Conservation (phyloP, 2,888 invertebrate species). For the Pandemis corylana region DNA sequence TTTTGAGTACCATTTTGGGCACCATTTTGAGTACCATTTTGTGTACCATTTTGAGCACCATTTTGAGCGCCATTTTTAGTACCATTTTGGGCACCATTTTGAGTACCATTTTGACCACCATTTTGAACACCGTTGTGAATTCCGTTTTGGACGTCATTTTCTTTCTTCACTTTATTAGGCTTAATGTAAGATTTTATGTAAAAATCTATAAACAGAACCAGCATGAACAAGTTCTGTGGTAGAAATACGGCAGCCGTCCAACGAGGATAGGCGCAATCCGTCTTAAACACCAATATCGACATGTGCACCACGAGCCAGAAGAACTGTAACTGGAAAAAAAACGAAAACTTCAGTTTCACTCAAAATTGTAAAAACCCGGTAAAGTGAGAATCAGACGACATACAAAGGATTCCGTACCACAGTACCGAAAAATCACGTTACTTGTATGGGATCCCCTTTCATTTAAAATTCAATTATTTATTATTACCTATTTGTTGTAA, state of each 20-base stretch:
- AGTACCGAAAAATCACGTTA: no score
- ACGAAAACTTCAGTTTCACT: slow-evolving; percentile 79
- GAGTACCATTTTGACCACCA: not conserved
- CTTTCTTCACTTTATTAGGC: slow-evolving; percentile 54
- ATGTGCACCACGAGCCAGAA: slow-evolving; percentile 84
- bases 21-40: no score
- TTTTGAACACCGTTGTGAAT: slow-evolving; percentile 4
- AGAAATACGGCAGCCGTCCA: slow-evolving; percentile 83
- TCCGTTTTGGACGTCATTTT: slow-evolving; percentile 21
- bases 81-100: not conserved
- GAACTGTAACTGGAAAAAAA: slow-evolving; percentile 85
- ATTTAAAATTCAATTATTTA: no score
- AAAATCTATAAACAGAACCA: slow-evolving; percentile 87
- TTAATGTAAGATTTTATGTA: slow-evolving; percentile 86
- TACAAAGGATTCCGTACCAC: no score
- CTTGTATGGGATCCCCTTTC: no score
- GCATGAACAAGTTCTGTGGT: slow-evolving; percentile 88
- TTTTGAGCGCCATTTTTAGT: not conserved
- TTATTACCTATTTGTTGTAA: no score
- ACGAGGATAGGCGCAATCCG: slow-evolving; percentile 86
- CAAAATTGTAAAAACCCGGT: no score
- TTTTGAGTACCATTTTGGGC: no score
- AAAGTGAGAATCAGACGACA: no score
- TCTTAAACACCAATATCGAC: slow-evolving; percentile 68
- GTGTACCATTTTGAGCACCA: not conserved